Evolutionary conservation across 2,113 vertebrate genomes (phyloP).

Genomic region (Neolamprologus tretocephalus): DNA sequence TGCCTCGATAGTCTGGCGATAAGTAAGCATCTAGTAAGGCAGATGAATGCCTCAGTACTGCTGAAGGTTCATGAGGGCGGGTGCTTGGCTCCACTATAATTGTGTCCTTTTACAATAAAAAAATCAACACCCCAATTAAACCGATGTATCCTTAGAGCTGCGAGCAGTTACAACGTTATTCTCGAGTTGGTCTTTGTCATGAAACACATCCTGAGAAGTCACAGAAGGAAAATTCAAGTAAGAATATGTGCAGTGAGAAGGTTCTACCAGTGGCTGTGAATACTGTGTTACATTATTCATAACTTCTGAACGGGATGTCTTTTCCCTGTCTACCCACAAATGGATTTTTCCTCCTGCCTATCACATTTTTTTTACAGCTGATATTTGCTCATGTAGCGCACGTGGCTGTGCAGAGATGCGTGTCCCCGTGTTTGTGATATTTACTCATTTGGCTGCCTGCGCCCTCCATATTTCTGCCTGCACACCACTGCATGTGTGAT

Average conservation of each 20-base stretch:
- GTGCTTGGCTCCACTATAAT: background rate
- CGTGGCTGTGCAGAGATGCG: background rate
- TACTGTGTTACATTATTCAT: background rate
- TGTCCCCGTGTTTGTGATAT: conserved; percentile 8
- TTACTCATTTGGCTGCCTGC: conserved; percentile 7
- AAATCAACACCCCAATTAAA: background rate
- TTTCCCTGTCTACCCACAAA: background rate
- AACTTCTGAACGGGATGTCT: background rate
- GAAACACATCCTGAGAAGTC: background rate
- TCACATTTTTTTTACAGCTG: background rate
- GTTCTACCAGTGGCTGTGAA: background rate
- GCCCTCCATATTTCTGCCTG: background rate
- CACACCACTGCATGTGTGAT: background rate
- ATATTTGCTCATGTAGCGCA: conserved; percentile 14
- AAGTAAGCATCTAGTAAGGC: background rate
- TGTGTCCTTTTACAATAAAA: background rate
- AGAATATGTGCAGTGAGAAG: background rate
- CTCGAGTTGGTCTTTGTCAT: background rate
- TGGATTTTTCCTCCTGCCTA: background rate
- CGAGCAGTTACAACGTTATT: background rate
- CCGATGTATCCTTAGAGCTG: background rate
- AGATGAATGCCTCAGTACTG: background rate
- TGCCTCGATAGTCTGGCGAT: background rate
- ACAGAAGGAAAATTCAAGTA: background rate
- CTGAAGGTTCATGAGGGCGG: background rate